Evolutionary conservation across 2,797 vertebrate genomes (phyloP), one percentile per base, ranked within the genome.

Genomic region (Anguilla pacifica): DNA sequence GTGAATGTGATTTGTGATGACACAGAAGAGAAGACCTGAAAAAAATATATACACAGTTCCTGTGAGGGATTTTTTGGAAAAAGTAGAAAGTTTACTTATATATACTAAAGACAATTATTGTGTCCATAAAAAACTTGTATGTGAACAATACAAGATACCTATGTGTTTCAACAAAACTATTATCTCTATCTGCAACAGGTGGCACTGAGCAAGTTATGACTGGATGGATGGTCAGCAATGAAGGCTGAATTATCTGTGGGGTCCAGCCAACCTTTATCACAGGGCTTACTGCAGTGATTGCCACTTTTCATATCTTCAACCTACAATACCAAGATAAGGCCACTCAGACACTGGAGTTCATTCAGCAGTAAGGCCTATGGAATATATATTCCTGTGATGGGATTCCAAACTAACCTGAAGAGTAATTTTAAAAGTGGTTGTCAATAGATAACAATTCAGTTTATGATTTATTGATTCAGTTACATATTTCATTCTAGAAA

Each of bases 201-300:
- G 19, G 79, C 79, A 82, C 11, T 82, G 79, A 51, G 79, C 79
- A 82, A 82, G 79, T 82, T 15, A 82, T 43, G 39, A 82, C 43
- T 82, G 35, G 39, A 82, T 82, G 39, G 79, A 46, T 82, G 35
- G 79, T 49, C 46, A 82, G 39, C 79, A 82, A 39, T 82, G 79
- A 82, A 82, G 39, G 79, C 79, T 4, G 25, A 83, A 83, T 83
- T 83, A 83, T 83, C 39, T 49, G 15, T 51, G 81, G 81, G 81
- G 81, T 83, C 81, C 81, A 83, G 81, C 46, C 81, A 83, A 83
- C 81, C 17, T 53, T 83, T 83, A 51, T 53, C 81, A 83, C 81
- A 83, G 81, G 46, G 22, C 81, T 83, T 83, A 11, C 43, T 51
- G 46, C 51, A 49, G 81, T 51, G 49, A 6, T 49, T 83, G 72